Evolutionary conservation across 2,797 vertebrate species (phyloP), one percentile per base, ranked within the genome.

Genomic region (Xiphophorus birchmanni): DNA sequence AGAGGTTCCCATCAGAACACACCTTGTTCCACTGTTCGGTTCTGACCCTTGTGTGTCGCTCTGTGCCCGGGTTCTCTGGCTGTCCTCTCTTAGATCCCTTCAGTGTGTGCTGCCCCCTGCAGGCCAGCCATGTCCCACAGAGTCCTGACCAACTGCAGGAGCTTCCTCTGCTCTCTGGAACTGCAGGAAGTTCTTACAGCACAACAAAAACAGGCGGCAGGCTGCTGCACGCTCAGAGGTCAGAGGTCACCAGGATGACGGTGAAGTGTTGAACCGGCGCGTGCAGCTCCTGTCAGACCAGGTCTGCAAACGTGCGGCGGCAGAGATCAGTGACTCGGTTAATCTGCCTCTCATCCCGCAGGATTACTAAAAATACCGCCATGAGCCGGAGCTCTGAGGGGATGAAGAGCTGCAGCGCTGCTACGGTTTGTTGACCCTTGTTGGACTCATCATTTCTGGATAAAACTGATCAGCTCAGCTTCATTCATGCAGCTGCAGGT

Each of bases 341-440:
- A 92, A 93, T 92, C 94, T 90, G 83, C 85, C 80, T 90, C 86
- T 94, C 74, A 94, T 93, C 90, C 93, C 18, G 74, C 82, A 79
- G 91, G 94, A 94, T 93, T 92, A 91, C 95, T 91, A 95, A 95
- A 96, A 95, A 95, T 95, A 96, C 47, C 69, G 48, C 76, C 52
- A 93, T 94, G 88, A 91, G 85, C 83, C 67, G 45, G 26, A 12
- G 35, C 74, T 54, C 67, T 95, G 95, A 95, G 86, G 54, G 92
- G 94, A 95, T 95, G 29, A 84, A 56, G 74, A 75, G 67, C 69
- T 6, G 26, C 10, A 80, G 67, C 80, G 82, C 80, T 86, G 58
- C 58, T 69, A 63, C 0, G 9, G 10, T 47, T 13, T 63, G 56
- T 29, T 60, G 54, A 44, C 65, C 11, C 47, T 18, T 7, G 8